Conservation (phyloP, 2,113 vertebrate genomes). For the Microcebus tavaratra region DNA sequence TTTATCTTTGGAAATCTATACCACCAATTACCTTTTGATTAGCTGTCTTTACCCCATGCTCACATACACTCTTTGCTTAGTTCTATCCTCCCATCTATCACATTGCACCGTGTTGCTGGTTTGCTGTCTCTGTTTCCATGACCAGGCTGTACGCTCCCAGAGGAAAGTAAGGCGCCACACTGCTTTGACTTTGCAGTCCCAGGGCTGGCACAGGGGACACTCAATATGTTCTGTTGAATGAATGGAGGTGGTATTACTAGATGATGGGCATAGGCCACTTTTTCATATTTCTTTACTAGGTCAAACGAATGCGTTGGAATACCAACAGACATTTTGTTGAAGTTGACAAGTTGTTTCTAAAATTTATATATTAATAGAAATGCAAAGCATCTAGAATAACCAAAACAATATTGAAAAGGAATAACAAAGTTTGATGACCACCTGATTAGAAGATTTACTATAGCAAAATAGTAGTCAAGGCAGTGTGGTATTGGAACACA, state of each 20-base stretch:
- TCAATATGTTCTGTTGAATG: background rate
- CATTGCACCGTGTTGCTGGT: background rate
- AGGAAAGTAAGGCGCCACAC: background rate
- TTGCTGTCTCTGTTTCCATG: background rate
- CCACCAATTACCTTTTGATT: background rate
- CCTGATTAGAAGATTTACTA: background rate
- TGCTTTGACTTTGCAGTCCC: background rate
- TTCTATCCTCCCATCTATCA: background rate
- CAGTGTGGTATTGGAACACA: background rate
- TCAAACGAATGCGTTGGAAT: background rate
- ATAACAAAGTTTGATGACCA: background rate
- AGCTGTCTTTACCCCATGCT: background rate
- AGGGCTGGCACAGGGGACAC: background rate
- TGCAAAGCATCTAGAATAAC: background rate
- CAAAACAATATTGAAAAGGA: background rate
- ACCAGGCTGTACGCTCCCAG: background rate
- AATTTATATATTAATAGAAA: background rate
- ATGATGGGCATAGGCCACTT: background rate
- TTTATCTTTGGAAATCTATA: background rate
- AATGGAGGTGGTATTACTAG: background rate
- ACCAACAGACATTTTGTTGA: background rate
- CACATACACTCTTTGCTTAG: background rate
- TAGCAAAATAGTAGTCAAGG: background rate
- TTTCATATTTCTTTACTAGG: constrained; percentile 17
- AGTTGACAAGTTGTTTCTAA: background rate